These are phyloP conservation scores for Antedon mediterranea DNA, from an alignment of 53 echinoderm and acorn worm genomes.

Conservation along the genomic window DNA sequence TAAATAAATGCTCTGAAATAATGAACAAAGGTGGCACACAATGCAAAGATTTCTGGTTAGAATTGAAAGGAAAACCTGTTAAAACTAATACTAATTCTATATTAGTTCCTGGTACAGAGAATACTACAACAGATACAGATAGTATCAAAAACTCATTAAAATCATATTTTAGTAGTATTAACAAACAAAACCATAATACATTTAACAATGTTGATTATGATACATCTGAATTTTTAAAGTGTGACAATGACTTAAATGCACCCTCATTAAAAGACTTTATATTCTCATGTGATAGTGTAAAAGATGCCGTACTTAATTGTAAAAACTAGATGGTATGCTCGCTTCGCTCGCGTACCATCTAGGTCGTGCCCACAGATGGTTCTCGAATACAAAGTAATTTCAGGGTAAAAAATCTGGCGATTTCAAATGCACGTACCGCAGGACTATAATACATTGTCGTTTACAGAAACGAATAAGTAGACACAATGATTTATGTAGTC, in stretches of 20 bases:
- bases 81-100: not conserved
- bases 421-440: too few species aligned
- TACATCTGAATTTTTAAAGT: not conserved
- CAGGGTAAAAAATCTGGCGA: too few species aligned
- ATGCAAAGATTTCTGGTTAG: not conserved
- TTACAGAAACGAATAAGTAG: too few species aligned
- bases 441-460: too few species aligned
- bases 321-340: too few species aligned
- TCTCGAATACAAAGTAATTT: too few species aligned
- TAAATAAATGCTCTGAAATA: not conserved
- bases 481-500: too few species aligned
- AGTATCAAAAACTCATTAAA: not conserved
- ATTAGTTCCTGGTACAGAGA: not conserved
- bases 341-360: too few species aligned
- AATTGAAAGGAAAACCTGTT: not conserved
- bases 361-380: too few species aligned
- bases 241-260: not conserved
- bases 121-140: not conserved
- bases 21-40: not conserved
- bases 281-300: not conserved
- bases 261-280: not conserved
- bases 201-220: not conserved
- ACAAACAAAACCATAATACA: not conserved
- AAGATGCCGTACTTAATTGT: not conserved
- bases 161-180: not conserved